phyloP scores from a whole-genome alignment of 2,113 vertebrate species.

The Motacilla alba region DNA sequence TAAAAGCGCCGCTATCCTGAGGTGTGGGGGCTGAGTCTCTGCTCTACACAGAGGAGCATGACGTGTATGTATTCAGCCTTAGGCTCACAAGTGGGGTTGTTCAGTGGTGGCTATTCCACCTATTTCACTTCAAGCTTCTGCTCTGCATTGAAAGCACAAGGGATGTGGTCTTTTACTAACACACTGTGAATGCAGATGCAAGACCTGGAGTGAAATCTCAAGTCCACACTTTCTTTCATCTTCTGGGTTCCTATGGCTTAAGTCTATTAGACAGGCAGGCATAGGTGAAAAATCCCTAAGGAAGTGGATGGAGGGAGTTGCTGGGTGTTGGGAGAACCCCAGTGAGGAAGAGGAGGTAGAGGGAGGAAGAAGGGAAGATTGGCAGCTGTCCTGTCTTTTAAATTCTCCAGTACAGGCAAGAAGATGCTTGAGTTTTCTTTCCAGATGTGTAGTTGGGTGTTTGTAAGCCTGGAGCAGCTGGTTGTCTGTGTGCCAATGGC shows the following conservation, averaged over 20 bases:
- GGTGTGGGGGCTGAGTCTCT: background rate
- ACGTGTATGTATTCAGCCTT: background rate
- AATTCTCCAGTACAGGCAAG: background rate
- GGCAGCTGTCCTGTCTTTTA: background rate
- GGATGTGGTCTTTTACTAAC: background rate
- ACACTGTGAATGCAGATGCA: background rate
- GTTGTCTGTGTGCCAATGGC: background rate
- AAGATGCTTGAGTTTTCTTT: background rate
- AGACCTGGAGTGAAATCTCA: background rate
- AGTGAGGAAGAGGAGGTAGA: background rate
- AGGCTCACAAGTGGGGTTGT: background rate
- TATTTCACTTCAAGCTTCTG: background rate
- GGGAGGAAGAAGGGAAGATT: background rate
- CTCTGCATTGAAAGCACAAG: background rate
- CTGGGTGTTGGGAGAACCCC: background rate
- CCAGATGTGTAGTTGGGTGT: background rate
- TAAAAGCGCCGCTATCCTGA: fast-evolving
- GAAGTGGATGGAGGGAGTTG: background rate
- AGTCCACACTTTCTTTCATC: fast-evolving
- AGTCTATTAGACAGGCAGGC: background rate
- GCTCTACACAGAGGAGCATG: background rate
- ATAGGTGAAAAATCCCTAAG: background rate
- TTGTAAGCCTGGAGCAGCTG: background rate
- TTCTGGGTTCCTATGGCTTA: background rate
- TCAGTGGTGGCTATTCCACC: background rate